These are phyloP conservation scores for Scelioninae gen. 2 DNA, from an alignment of 2,888 invertebrate species.

Conservation along the genomic window DNA sequence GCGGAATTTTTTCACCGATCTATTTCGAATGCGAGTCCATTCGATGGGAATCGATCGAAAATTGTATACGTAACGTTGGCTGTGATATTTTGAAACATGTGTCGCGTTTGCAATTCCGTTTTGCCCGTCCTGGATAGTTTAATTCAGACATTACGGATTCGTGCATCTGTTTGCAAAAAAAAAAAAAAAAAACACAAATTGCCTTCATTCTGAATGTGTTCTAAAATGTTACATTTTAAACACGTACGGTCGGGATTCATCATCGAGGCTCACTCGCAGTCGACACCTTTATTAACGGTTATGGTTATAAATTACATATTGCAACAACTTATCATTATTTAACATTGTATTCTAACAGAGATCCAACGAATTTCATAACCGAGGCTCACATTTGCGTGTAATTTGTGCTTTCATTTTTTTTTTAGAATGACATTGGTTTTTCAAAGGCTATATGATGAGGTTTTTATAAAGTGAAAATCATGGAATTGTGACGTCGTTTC, in stretches of 20 bases:
- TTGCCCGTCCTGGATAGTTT: slow-evolving; percentile 7
- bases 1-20: slow-evolving; percentile 15
- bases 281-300: slow-evolving; percentile 17
- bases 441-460: too few species aligned
- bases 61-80: slow-evolving; percentile 5
- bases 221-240: slow-evolving; percentile 13
- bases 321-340: slow-evolving; percentile 14
- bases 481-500: background rate
- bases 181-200: background rate
- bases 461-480: background rate
- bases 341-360: background rate
- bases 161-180: slow-evolving; percentile 3
- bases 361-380: slow-evolving; percentile 10
- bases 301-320: slow-evolving; percentile 22
- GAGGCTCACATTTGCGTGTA: background rate
- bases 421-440: slow-evolving; percentile 8
- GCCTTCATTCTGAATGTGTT: background rate
- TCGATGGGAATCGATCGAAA: slow-evolving; percentile 17
- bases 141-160: slow-evolving; percentile 2
- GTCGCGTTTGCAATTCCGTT: slow-evolving; percentile 14
- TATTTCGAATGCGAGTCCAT: slow-evolving; percentile 9
- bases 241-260: background rate
- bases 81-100: slow-evolving; percentile 18
- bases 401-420: slow-evolving; percentile 11
- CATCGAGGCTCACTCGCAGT: background rate